These are phyloP conservation scores for Boloria euphrosyne DNA, from an alignment of 2,888 invertebrate genomes.

Conservation along the genomic window DNA sequence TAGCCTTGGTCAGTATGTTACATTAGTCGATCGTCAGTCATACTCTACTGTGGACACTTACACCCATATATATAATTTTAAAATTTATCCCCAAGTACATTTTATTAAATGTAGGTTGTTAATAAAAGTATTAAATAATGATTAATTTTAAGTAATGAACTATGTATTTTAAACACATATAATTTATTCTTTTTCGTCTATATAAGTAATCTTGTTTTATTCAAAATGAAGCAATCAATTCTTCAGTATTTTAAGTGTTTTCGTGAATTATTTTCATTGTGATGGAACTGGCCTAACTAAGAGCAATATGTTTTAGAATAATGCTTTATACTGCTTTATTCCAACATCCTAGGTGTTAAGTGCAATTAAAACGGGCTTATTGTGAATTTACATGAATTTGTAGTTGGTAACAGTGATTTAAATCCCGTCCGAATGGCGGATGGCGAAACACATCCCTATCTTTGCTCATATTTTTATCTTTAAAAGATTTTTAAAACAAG, in stretches of 20 bases:
- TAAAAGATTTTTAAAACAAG: conserved; percentile 4
- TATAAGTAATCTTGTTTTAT: conserved; percentile 2
- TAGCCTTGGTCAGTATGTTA: conserved; percentile 29
- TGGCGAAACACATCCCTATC: not conserved
- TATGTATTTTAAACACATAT: conserved; percentile 18
- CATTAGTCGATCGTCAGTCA: not conserved
- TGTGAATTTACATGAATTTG: conserved; percentile 20
- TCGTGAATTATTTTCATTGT: conserved; percentile 8
- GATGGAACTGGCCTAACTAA: conserved; percentile 19
- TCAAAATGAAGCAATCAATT: conserved; percentile 7
- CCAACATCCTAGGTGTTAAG: conserved; percentile 10
- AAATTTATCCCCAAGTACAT: conserved; percentile 1
- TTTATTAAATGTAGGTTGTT: conserved; percentile 12
- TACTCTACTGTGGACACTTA: conserved; percentile 15
- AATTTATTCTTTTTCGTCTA: conserved; percentile 16
- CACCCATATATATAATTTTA: conserved; percentile 7
- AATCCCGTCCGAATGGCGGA: conserved; percentile 24
- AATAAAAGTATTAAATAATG: conserved; percentile 17
- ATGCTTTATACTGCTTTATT: conserved; percentile 22
- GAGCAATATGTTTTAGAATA: conserved; percentile 2
- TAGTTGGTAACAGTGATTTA: conserved; percentile 13
- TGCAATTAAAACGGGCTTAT: conserved; percentile 22
- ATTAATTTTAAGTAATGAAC: conserved; percentile 17
- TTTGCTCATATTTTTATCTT: conserved; percentile 32
- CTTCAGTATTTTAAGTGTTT: not conserved